Percentiles rank a stretch among this genome's conserved stretches.
These are phyloP conservation scores for Caradrina kadenii DNA, from an alignment of 2,888 invertebrate genomes.

Conservation along the genomic window DNA sequence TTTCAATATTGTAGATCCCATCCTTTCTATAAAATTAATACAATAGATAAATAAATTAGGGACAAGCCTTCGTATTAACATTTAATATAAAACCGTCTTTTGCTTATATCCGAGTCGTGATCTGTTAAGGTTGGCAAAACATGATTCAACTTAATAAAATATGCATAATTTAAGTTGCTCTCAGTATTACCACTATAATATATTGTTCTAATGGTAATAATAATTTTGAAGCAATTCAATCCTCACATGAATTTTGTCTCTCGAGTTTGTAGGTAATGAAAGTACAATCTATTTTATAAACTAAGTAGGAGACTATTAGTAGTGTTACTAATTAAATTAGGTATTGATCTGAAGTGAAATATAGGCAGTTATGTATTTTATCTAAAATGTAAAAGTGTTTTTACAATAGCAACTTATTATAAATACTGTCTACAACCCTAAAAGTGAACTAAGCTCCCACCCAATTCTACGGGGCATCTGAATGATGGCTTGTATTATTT, in stretches of 20 bases:
- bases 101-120: constrained; percentile 75
- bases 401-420: constrained; percentile 6
- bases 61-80: constrained; percentile 77
- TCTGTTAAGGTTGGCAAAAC: constrained; percentile 82
- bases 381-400: neutral
- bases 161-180: constrained; percentile 50
- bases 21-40: constrained; percentile 67
- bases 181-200: constrained; percentile 12
- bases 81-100: constrained; percentile 77
- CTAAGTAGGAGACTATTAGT: neutral
- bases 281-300: neutral
- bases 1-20: constrained; percentile 15
- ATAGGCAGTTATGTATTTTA: neutral
- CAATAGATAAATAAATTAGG: constrained; percentile 85
- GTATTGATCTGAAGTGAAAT: neutral
- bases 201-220: constrained; percentile 21
- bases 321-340: neutral
- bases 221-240: neutral
- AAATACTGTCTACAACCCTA: constrained; percentile 73
- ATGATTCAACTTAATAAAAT: constrained; percentile 68
- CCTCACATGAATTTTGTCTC: neutral
- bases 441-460: constrained; percentile 81
- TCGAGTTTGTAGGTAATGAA: neutral
- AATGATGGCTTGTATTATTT: constrained; percentile 89
- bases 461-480: constrained; percentile 88